Base-by-base conservation (phyloP, 2,113 vertebrate genomes). In the Brevimyrus niger region DNA sequence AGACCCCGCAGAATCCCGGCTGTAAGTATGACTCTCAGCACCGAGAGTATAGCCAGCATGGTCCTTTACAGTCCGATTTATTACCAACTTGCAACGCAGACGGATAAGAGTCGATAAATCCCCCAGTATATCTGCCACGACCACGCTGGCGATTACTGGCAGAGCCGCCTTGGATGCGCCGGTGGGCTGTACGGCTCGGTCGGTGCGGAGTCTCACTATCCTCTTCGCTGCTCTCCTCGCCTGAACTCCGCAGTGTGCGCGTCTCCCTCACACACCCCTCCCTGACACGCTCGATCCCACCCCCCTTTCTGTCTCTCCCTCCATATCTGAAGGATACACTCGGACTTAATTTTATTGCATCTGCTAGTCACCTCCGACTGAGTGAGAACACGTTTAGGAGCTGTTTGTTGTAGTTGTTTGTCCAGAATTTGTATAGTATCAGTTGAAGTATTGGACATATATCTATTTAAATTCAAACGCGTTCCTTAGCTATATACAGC, bases 191-290 rank as follows among this genome's bases (percentile, higher is more conserved):
- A n/a, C 27, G 19, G 55, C 82, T 65, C 21, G 88, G 53, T 89
- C 82, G 55, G 82, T n/a, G 89, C 55, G 55, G 8, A 85, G 2
- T 61, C 76, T 89, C 80, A 61, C 21, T 61, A 58, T 61, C 44
- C 76, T 84, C 76, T 73, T 19, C 35, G 86, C 50, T 35, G 47
- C 85, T 87, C 85, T 86, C 84, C 89, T 89, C 61, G 89, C 58
- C 89, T 87, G 89, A 89, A 87, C 89, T 86, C 89, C 65, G 89
- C 89, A 89, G 89, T 87, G 61, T 87, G 89, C 85, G 85, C 47
- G 61, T 89, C 58, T 87, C 84, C 83, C 44, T 86, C 89, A 38
- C 35, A 86, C 83, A 76, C 61, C 46, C 85, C 53, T 84, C 53
- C 80, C 51, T 21, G 38, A 44, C 80, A 19, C 21, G 23, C 80